Conservation (phyloP, 2,797 vertebrate genomes). For the Sphenopsis melanotis region DNA sequence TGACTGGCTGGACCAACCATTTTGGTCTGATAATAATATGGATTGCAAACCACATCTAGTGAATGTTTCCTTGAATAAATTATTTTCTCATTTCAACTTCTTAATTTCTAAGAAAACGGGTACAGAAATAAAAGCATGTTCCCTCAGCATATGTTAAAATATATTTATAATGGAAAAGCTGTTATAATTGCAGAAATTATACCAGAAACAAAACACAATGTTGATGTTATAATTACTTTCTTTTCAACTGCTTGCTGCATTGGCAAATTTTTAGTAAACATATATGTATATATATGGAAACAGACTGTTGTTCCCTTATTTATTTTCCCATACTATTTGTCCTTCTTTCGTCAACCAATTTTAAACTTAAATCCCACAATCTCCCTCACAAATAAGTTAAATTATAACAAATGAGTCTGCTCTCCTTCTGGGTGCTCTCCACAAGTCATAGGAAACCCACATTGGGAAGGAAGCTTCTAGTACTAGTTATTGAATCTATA, state of each 20-base stretch:
- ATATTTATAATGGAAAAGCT: not conserved
- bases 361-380: not conserved
- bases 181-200: slow-evolving; percentile 25
- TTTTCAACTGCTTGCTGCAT: not conserved
- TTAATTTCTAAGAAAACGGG: slow-evolving; percentile 11
- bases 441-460: not conserved
- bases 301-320: not conserved
- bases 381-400: not conserved
- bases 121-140: slow-evolving; percentile 7
- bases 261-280: not conserved
- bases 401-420: not conserved
- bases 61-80: slow-evolving; percentile 35
- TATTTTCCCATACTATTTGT: not conserved
- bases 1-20: not conserved
- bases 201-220: not conserved
- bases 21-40: not conserved
- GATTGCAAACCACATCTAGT: not conserved
- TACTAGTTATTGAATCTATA: not conserved
- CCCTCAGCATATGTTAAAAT: not conserved
- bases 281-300: not conserved
- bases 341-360: not conserved
- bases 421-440: not conserved
- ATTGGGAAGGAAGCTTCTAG: not conserved
- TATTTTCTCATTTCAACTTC: slow-evolving; percentile 20
- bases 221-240: not conserved